A percentile compares a stretch with the other conserved stretches of the same genome.
These are phyloP conservation scores for Bradypodion pumilum DNA, from an alignment of 2,797 vertebrate genomes.

Conservation along the genomic window DNA sequence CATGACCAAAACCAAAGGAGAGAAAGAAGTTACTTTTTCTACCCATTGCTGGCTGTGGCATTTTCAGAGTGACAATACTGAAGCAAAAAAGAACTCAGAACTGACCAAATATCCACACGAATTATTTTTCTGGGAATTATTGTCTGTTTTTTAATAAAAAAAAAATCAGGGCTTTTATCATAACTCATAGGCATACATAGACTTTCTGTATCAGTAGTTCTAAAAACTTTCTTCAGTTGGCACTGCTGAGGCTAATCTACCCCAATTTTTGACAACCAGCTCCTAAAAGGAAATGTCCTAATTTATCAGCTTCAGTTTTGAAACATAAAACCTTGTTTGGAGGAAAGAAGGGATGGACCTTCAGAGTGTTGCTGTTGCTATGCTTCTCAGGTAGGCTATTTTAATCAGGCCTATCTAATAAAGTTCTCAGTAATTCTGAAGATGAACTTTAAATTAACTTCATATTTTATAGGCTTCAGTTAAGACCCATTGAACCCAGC, in stretches of 20 bases:
- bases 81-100: too few species aligned
- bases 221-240: slow-evolving; percentile 33
- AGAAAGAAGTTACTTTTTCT: too few species aligned
- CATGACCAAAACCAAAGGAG: neutral
- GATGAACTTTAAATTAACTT: slow-evolving; percentile 56
- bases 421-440: slow-evolving; percentile 51
- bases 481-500: slow-evolving; percentile 46
- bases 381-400: slow-evolving; percentile 44
- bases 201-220: neutral
- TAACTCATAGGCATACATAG: neutral
- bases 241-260: slow-evolving; percentile 34
- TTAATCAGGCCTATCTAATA: slow-evolving; percentile 57
- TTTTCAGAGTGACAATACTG: too few species aligned
- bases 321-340: slow-evolving; percentile 27
- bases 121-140: too few species aligned
- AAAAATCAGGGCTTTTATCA: too few species aligned
- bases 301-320: slow-evolving; percentile 50
- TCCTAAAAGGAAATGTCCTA: slow-evolving; percentile 50
- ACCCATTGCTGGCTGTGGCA: too few species aligned
- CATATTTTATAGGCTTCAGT: slow-evolving; percentile 55
- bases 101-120: neutral
- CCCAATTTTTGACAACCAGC: slow-evolving; percentile 35
- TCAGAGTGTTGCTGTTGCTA: slow-evolving; percentile 37
- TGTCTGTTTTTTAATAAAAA: too few species aligned
- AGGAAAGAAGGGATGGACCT: slow-evolving; percentile 35